A percentile compares a stretch with the other conserved stretches of the same genome.
Conservation (phyloP, 2,888 invertebrate species). For the Auanema freiburgensis region DNA sequence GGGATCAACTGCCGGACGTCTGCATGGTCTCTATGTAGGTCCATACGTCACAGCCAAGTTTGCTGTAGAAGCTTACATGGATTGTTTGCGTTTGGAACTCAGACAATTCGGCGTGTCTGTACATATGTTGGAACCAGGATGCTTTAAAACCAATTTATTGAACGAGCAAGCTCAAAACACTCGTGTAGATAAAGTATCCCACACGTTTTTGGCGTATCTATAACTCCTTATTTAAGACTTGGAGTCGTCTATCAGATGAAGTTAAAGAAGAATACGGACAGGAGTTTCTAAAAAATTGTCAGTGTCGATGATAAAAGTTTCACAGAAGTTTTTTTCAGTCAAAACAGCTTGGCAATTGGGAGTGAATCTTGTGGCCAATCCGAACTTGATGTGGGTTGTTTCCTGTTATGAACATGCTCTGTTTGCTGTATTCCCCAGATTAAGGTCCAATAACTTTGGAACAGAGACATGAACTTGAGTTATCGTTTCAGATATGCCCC, state of each 20-base stretch:
- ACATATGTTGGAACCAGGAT: slow-evolving; percentile 59
- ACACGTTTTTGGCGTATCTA: neutral
- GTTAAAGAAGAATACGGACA: slow-evolving; percentile 62
- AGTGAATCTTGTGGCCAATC: slow-evolving; percentile 48
- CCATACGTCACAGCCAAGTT: slow-evolving; percentile 58
- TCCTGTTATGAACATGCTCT: slow-evolving; percentile 54
- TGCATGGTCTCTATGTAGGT: slow-evolving; percentile 61
- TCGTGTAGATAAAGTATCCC: slow-evolving; percentile 41
- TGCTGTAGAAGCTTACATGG: slow-evolving; percentile 60
- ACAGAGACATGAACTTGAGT: neutral
- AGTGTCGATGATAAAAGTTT: slow-evolving; percentile 23
- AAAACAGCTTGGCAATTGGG: slow-evolving; percentile 47
- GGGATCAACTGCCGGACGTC: slow-evolving; percentile 65
- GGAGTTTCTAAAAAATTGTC: slow-evolving; percentile 56
- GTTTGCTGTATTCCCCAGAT: slow-evolving; percentile 45
- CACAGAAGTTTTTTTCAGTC: slow-evolving; percentile 37
- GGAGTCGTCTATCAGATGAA: slow-evolving; percentile 42
- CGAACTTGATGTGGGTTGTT: slow-evolving; percentile 53
- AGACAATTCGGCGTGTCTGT: slow-evolving; percentile 46
- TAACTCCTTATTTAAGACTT: slow-evolving; percentile 37
- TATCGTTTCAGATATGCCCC: slow-evolving; percentile 41
- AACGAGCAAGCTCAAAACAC: slow-evolving; percentile 48
- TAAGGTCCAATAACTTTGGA: slow-evolving; percentile 19
- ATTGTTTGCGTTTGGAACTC: slow-evolving; percentile 50
- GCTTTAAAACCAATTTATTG: slow-evolving; percentile 56